A percentile compares a stretch with the other conserved stretches of the same genome.
Evolutionary conservation across 1,140 invertebrate species (phyloP).

Genomic region (Zophobas morio): DNA sequence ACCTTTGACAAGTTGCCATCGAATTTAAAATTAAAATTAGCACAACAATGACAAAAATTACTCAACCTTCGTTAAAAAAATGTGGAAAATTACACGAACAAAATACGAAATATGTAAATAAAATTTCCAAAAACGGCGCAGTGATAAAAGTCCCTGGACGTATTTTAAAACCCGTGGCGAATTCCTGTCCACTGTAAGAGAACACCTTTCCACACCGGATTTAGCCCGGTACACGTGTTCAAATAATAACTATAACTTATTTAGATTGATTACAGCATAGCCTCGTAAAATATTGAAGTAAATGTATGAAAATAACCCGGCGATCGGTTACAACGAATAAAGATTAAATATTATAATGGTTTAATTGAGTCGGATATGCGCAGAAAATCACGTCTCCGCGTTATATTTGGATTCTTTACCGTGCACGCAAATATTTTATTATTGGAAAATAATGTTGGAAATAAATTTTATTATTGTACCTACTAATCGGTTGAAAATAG

Average conservation of each 20-base stretch:
- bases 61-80: no score
- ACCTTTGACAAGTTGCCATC: no score
- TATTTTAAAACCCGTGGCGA: no score
- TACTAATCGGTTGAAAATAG: conserved; percentile 50
- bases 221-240: conserved; percentile 54
- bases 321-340: conserved; percentile 46
- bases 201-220: neutral
- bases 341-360: conserved; percentile 59
- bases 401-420: conserved; percentile 56
- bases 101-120: no score
- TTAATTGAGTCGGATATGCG: conserved; percentile 58
- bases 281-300: conserved; percentile 54
- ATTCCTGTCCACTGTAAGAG: no score
- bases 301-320: conserved; percentile 58
- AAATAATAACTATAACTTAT: conserved; percentile 55
- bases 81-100: no score
- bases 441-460: conserved; percentile 54
- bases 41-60: no score
- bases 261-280: conserved; percentile 59
- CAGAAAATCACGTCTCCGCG: conserved; percentile 55
- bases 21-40: no score
- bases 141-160: no score
- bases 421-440: conserved; percentile 56
- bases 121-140: no score
- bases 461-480: conserved; percentile 54